Conservation (phyloP, 2,888 invertebrate species). For the Nomada goodeniana region DNA sequence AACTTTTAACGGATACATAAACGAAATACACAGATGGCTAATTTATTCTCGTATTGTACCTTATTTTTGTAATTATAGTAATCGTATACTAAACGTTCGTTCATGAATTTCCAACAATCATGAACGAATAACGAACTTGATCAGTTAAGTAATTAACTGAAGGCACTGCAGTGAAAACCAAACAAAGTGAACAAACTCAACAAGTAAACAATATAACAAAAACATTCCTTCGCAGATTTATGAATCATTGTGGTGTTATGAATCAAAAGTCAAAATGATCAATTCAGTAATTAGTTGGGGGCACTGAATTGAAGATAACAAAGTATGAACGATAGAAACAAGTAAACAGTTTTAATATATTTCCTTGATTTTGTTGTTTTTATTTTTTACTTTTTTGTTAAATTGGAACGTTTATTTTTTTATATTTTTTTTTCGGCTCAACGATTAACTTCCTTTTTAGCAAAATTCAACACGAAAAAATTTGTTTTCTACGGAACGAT, state of each 20-base stretch:
- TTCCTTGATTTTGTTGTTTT: background rate
- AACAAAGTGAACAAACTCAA: background rate
- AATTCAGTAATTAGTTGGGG: too few species aligned
- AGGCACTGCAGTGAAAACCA: conserved; percentile 50
- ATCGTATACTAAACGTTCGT: conserved; percentile 6
- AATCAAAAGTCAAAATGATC: too few species aligned
- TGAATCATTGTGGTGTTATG: background rate
- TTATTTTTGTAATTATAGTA: too few species aligned
- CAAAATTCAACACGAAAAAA: conserved; percentile 30
- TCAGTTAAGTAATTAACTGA: background rate
- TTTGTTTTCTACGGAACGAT: conserved; percentile 33
- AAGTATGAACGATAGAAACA: too few species aligned
- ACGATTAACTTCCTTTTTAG: conserved; percentile 9
- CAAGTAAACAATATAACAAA: background rate
- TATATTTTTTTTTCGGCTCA: background rate
- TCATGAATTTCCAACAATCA: background rate
- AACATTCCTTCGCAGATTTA: too few species aligned
- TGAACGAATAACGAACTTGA: background rate
- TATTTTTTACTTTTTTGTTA: background rate
- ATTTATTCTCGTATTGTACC: conserved; percentile 39
- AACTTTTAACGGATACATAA: conserved; percentile 36
- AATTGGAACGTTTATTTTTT: background rate
- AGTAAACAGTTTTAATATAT: background rate
- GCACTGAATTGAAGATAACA: too few species aligned
- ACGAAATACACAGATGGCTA: conserved; percentile 15